Base-by-base conservation (phyloP, 2,888 invertebrate genomes). In the Drosophila pseudotalamancana region DNA sequence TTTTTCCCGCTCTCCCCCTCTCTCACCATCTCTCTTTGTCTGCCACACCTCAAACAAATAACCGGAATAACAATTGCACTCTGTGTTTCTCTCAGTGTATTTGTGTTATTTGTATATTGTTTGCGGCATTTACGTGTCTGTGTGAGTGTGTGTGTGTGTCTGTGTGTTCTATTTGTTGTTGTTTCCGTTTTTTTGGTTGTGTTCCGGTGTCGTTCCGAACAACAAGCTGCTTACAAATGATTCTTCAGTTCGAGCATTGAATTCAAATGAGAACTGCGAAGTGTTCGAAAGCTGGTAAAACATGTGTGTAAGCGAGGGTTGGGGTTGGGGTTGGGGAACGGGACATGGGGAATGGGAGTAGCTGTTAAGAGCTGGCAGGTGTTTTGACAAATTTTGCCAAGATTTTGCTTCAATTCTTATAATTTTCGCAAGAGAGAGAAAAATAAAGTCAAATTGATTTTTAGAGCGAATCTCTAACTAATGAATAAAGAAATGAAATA, bases 171-270 rank as follows among this genome's bases (percentile, higher is more conserved):
- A 32, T 50, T 21, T 53, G 32, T 34, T 56, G 29, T 59, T 48
- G 14, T 32, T 19, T 2, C 2, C 8, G 6, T 46, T 14, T 56
- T 35, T 48, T 9, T 49, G 48, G 43, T 46, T 46, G 42, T 64
- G 62, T 72, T 57, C 59, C 54, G 62, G 59, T 61, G 63, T 67
- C 43, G 59, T 53, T 55, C 46, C 56, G 69, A 53, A 59, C 62
- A 70, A 67, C 72, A 72, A 62, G 57, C 67, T 65, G 75, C 67
- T 72, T 67, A 74, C 74, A 74, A 74, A 74, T 74, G 67, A 71
- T 67, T 67, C 55, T 53, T 67, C 32, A 59, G 63, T 63, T 60
- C 56, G 62, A 65, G 71, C 72, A 61, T 72, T 71, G 71, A 71
- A 66, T 71, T 66, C 66, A 66, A 71, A 71, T 71, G 61, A 71